Evolutionary conservation across 2,888 invertebrate species (phyloP).

Genomic region (Apamea anceps): DNA sequence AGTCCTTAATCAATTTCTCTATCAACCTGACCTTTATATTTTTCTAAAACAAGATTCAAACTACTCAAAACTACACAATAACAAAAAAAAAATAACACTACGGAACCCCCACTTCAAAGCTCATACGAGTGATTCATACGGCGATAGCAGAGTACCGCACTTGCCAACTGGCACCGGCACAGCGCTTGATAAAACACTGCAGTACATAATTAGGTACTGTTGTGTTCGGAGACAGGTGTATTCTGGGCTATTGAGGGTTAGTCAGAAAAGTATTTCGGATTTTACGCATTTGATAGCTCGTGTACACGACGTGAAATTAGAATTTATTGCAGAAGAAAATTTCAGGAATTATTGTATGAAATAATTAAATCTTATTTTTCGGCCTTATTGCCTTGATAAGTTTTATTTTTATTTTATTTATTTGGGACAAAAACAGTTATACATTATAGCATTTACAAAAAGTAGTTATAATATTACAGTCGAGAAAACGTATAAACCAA

Average conservation of each 20-base stretch:
- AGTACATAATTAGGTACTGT: conserved; percentile 54
- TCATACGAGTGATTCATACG: conserved; percentile 70
- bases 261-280: conserved; percentile 52
- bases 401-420: too few species aligned
- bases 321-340: not conserved
- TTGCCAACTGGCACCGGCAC: conserved; percentile 76
- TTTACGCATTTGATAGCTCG: conserved; percentile 29
- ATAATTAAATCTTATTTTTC: too few species aligned
- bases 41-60: too few species aligned
- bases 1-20: not conserved
- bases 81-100: conserved; percentile 25
- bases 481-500: too few species aligned
- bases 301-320: conserved; percentile 19
- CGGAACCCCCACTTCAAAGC: conserved; percentile 44
- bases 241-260: conserved; percentile 55
- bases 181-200: conserved; percentile 69
- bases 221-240: conserved; percentile 63
- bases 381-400: too few species aligned
- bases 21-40: not conserved
- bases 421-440: too few species aligned
- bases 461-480: too few species aligned
- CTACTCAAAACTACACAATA: not conserved
- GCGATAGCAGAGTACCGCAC: conserved; percentile 70
- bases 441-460: too few species aligned
- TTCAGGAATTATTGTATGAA: not conserved